Base-by-base conservation (phyloP, 2,888 invertebrate species). In the Allacma fusca region DNA sequence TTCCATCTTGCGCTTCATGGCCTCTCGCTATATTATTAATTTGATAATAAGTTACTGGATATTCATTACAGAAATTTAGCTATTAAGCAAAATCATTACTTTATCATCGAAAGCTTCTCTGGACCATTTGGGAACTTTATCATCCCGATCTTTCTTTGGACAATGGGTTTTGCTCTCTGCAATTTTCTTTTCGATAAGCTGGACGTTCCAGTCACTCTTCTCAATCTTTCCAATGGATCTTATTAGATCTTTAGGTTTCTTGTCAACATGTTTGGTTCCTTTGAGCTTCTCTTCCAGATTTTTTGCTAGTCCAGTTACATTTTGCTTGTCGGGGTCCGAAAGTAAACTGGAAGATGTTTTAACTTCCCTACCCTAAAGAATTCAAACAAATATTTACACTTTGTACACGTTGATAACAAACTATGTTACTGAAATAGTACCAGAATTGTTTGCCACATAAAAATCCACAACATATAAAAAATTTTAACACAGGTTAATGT, bases 81-180 rank as follows among this genome's bases (percentile, higher is more conserved):
- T 16, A 24, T n/a, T 2, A 13, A 64, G 76, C 76, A 76, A 84
- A 59, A 76, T 83, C 64, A 29, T 23, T 34, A 86, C 86, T 85
- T 88, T 88, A 79, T 88, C 88, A 79, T 87, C 86, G 82, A 87
- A 88, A 88, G 94, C 93, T 86, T 95, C 94, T 82, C 92, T 90
- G 86, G 94, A 95, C 96, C 96, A 96, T 86, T 95, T 95, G 13
- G 96, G 96, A 74, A 96, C 95, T 86, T 92, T 92, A 85, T 93
- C 93, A 68, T 90, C 89, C 12, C 89, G 64, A 87, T 84, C 88
- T 87, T 23, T 87, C 80, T 81, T 72, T n/a, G 75, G 65, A 24
- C 77, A 78, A n/a, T 80, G 81, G 28, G 82, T 88, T 85, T 91
- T 90, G 85, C 91, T 93, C 86, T 94, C 93, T 85, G 91, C 89